These are phyloP conservation scores for Pristiophorus japonicus DNA, from an alignment of 2,113 vertebrate species.

Conservation along the genomic window DNA sequence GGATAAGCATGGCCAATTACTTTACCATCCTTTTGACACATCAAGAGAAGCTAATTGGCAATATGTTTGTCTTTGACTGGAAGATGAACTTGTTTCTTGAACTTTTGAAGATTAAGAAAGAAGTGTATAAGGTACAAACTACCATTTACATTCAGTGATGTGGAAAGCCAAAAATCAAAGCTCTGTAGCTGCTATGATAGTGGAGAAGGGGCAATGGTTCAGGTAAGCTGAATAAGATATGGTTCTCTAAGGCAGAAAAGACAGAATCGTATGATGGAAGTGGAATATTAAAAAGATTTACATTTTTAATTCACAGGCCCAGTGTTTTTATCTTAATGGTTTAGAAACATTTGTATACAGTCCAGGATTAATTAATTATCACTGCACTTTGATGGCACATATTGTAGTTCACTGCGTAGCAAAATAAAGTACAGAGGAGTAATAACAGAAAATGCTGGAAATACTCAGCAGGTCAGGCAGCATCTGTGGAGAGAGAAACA, in stretches of 20 bases:
- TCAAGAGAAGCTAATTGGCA: conserved; percentile 32
- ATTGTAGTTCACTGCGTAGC: neutral
- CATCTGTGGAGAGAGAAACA: too few relatives aligned
- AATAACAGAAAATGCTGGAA: too few relatives aligned
- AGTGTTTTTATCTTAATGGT: neutral
- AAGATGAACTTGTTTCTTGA: neutral
- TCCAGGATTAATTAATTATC: neutral
- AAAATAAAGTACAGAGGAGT: neutral
- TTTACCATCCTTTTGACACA: conserved; percentile 42
- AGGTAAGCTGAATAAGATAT: neutral
- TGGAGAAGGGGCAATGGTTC: neutral
- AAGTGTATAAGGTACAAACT: neutral
- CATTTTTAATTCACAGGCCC: neutral
- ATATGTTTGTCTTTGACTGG: neutral
- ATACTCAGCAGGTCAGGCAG: too few relatives aligned
- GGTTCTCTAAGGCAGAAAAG: neutral
- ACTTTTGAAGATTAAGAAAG: neutral
- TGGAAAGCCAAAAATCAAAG: neutral
- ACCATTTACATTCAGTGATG: neutral
- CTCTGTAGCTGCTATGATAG: neutral
- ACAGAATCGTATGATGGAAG: neutral
- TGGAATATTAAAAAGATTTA: neutral
- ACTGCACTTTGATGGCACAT: neutral
- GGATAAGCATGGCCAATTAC: conserved; percentile 45
- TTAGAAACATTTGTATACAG: neutral